phyloP scores from a whole-genome alignment of 2,797 vertebrate genomes.

The Remorina albescens region DNA sequence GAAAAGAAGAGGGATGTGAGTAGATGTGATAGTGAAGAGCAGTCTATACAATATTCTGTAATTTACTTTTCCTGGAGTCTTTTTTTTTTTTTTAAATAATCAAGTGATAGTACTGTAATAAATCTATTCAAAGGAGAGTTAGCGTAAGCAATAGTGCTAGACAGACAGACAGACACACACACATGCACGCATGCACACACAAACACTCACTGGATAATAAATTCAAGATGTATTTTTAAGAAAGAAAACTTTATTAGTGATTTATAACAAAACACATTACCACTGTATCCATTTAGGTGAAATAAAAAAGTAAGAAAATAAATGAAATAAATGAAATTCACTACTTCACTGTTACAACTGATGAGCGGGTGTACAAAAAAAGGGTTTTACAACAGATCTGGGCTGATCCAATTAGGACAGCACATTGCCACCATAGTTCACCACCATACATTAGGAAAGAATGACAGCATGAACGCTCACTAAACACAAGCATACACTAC shows the following conservation, averaged over 20 bases:
- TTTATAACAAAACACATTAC: constrained; percentile 95
- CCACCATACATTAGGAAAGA: constrained; percentile 87
- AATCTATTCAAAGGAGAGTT: neutral
- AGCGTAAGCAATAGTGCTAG: neutral
- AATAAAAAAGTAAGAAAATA: constrained; percentile 77
- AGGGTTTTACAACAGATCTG: constrained; percentile 88
- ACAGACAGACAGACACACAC: constrained; percentile 3
- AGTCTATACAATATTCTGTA: constrained; percentile 1
- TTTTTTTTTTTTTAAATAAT: too few relatives aligned
- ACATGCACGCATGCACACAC: neutral
- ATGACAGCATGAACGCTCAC: constrained; percentile 96
- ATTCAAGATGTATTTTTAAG: constrained; percentile 88
- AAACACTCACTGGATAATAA: constrained; percentile 38
- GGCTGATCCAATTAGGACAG: constrained; percentile 86
- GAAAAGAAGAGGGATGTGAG: constrained; percentile 19
- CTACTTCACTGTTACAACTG: constrained; percentile 95
- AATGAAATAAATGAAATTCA: constrained; percentile 89
- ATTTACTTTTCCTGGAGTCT: neutral
- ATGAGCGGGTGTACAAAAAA: constrained; percentile 94
- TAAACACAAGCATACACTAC: constrained; percentile 99
- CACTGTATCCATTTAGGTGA: constrained; percentile 86
- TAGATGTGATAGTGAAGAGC: constrained; percentile 24
- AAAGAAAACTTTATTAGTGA: constrained; percentile 99
- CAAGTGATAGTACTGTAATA: neutral
- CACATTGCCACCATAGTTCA: constrained; percentile 93